These are phyloP conservation scores for Pyrrhia umbra DNA, from an alignment of 2,888 invertebrate genomes.

Conservation along the genomic window DNA sequence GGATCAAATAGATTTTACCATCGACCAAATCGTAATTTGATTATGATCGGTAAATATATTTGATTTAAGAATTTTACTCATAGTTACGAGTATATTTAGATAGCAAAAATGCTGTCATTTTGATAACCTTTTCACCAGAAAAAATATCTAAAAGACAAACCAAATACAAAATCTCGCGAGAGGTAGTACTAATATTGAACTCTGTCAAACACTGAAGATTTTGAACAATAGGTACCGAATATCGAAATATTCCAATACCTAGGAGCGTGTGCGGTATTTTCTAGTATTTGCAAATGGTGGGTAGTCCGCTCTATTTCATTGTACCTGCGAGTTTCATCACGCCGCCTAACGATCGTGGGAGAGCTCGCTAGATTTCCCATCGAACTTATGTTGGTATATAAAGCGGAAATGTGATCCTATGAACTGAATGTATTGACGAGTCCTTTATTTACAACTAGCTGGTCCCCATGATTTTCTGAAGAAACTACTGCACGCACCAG, in stretches of 20 bases:
- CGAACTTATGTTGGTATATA: not conserved
- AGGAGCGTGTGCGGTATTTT: not conserved
- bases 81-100: too few relatives aligned
- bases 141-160: not conserved
- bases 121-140: too few relatives aligned
- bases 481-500: too few relatives aligned
- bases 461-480: too few relatives aligned
- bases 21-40: too few relatives aligned
- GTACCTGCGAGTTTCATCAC: not conserved
- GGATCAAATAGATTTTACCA: too few relatives aligned
- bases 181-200: not conserved
- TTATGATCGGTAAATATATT: too few relatives aligned
- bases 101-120: too few relatives aligned
- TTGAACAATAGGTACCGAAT: not conserved
- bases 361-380: not conserved
- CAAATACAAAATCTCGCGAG: not conserved
- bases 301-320: too few relatives aligned
- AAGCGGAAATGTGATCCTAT: not conserved
- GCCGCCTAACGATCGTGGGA: too few relatives aligned
- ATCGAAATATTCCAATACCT: not conserved
- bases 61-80: too few relatives aligned
- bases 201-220: not conserved
- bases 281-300: not conserved
- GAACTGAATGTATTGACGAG: not conserved
- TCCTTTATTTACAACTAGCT: too few relatives aligned